phyloP scores from a whole-genome alignment of 2,888 invertebrate species.

The Physocephala rufipes region DNA sequence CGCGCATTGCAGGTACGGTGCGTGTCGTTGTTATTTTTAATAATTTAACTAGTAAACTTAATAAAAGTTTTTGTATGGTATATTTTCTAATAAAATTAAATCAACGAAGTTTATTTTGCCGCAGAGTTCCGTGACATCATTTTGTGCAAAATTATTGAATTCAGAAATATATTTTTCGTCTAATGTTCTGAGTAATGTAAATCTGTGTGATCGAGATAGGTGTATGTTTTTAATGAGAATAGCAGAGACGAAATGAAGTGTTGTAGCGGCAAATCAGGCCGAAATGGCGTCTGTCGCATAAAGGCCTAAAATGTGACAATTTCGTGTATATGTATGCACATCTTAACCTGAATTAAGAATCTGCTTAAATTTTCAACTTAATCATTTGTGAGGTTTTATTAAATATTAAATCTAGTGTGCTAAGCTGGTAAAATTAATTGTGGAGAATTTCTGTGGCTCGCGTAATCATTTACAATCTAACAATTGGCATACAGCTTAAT shows the following conservation, averaged over 20 bases:
- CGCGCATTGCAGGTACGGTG: constrained; percentile 62
- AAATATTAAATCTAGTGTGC: not conserved
- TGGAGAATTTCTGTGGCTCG: not conserved
- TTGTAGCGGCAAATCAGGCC: not conserved
- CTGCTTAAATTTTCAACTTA: not conserved
- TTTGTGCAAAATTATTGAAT: not conserved
- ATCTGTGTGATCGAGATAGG: not conserved
- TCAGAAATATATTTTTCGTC: not conserved
- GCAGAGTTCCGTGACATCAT: not conserved
- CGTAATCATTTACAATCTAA: not conserved
- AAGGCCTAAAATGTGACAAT: constrained; percentile 20
- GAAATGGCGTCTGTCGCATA: constrained; percentile 30
- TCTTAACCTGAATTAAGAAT: not conserved
- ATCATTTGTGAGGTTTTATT: not conserved
- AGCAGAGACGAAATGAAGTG: constrained; percentile 10
- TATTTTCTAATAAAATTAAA: constrained; percentile 19
- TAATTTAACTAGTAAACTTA: constrained; percentile 34
- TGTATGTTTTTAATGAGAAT: not conserved
- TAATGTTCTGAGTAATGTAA: constrained; percentile 1
- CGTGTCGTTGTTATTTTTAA: constrained; percentile 38
- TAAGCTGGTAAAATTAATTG: not conserved
- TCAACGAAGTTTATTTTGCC: not conserved
- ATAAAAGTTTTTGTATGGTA: constrained; percentile 31
- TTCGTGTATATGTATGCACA: not conserved
- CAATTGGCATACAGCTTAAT: constrained; percentile 35